Conservation (phyloP, 2,888 invertebrate genomes). For the Papilio elwesi region DNA sequence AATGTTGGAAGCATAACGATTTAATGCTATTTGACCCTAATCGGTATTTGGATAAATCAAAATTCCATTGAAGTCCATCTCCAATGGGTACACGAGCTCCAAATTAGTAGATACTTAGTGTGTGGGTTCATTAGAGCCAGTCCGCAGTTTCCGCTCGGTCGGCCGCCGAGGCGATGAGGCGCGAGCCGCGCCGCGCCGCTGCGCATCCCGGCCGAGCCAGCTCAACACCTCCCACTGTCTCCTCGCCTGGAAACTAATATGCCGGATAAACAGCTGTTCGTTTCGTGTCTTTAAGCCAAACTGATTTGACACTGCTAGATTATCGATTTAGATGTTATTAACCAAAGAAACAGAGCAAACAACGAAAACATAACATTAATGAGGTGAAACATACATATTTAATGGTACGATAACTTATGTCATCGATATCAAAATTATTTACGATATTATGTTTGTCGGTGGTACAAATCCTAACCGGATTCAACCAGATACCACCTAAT, state of each 20-base stretch:
- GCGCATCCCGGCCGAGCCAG: constrained; percentile 60
- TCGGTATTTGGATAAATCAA: not conserved
- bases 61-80: constrained; percentile 8
- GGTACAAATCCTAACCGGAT: too few relatives aligned
- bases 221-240: constrained; percentile 40
- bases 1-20: constrained; percentile 1
- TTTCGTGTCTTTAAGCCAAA: constrained; percentile 2
- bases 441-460: too few relatives aligned
- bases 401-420: too few relatives aligned
- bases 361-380: too few relatives aligned
- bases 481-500: too few relatives aligned
- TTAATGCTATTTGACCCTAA: constrained; percentile 10
- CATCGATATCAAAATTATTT: too few relatives aligned
- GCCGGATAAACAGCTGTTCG: not conserved
- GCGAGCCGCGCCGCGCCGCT: constrained; percentile 57
- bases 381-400: too few relatives aligned
- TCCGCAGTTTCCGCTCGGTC: constrained; percentile 62
- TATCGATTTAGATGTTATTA: not conserved
- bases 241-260: constrained; percentile 20
- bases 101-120: constrained; percentile 40
- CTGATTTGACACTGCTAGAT: not conserved
- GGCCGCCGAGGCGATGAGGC: constrained; percentile 58
- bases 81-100: not conserved
- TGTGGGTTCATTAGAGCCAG: constrained; percentile 61
- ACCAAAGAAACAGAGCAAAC: not conserved